Conservation (phyloP, 2,797 vertebrate species). For the Sitta carolinensis region DNA sequence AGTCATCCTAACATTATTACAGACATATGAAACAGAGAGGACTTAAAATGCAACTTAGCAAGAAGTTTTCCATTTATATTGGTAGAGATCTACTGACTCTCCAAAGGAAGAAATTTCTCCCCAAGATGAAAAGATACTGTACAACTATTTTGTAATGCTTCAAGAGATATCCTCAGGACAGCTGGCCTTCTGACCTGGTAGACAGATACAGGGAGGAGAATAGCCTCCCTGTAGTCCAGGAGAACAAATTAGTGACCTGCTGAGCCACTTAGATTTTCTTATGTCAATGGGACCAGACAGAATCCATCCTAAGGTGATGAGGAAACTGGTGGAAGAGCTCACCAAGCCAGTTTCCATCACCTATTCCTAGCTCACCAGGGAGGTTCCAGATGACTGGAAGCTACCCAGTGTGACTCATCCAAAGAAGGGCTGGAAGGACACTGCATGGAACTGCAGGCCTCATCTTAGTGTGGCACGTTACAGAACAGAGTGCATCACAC, state of each 20-base stretch:
- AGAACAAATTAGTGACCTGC: too few relatives aligned
- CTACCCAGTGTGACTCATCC: neutral
- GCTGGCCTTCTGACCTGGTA: neutral
- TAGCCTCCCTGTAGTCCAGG: accelerated
- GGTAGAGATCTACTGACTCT: neutral
- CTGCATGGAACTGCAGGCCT: neutral
- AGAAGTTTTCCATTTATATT: neutral
- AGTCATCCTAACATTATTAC: neutral
- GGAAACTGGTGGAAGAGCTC: neutral
- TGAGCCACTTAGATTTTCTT: neutral
- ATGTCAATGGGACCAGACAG: too few relatives aligned
- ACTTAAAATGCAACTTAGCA: neutral
- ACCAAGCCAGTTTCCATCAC: neutral
- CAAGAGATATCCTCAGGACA: neutral
- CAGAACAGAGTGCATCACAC: too few relatives aligned
- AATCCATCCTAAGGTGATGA: neutral
- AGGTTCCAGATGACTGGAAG: neutral
- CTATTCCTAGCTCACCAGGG: neutral
- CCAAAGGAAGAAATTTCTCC: neutral
- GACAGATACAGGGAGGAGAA: neutral
- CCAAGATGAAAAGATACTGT: neutral
- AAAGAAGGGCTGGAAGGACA: neutral
- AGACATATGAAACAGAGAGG: neutral
- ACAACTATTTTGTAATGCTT: neutral
- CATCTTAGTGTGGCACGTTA: too few relatives aligned